Evolutionary conservation across 2,797 vertebrate genomes (phyloP).

Genomic region (Hoplostethus mediterraneus): DNA sequence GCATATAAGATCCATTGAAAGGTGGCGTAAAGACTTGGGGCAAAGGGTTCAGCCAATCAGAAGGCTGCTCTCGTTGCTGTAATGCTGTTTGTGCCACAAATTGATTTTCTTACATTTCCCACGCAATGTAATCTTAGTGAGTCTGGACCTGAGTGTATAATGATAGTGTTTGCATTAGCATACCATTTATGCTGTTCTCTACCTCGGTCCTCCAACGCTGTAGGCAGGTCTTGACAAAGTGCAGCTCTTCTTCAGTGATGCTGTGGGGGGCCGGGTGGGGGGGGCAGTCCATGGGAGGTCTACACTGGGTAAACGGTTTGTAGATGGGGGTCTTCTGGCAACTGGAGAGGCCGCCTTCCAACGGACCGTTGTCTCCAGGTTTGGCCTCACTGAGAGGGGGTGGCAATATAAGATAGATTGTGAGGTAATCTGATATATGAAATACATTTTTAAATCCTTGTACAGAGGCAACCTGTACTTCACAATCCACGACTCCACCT

Average conservation of each 20-base stretch:
- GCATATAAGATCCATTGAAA: too few relatives aligned
- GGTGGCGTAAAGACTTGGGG: too few relatives aligned
- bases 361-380: slow-evolving; percentile 58
- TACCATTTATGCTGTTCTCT: slow-evolving; percentile 93
- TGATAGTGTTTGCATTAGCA: not conserved
- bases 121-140: not conserved
- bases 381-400: slow-evolving; percentile 69
- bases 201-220: slow-evolving; percentile 94
- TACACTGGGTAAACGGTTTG: slow-evolving; percentile 79
- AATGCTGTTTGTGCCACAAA: too few relatives aligned
- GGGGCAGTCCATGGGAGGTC: slow-evolving; percentile 66
- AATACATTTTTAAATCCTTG: too few relatives aligned
- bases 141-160: not conserved
- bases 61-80: too few relatives aligned
- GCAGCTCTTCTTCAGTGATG: slow-evolving; percentile 89
- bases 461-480: too few relatives aligned
- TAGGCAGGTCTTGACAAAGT: slow-evolving; percentile 89
- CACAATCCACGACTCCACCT: too few relatives aligned
- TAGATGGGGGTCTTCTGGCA: slow-evolving; percentile 74
- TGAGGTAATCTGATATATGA: too few relatives aligned
- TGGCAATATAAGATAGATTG: not conserved
- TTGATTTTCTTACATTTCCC: too few relatives aligned
- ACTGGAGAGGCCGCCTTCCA: slow-evolving; percentile 56
- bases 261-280: slow-evolving; percentile 85
- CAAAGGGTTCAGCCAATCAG: too few relatives aligned